A percentile compares a stretch with the other conserved stretches of the same genome.
Conservation (phyloP, 1,140 invertebrate genomes). For the Choristoneura fumiferana region DNA sequence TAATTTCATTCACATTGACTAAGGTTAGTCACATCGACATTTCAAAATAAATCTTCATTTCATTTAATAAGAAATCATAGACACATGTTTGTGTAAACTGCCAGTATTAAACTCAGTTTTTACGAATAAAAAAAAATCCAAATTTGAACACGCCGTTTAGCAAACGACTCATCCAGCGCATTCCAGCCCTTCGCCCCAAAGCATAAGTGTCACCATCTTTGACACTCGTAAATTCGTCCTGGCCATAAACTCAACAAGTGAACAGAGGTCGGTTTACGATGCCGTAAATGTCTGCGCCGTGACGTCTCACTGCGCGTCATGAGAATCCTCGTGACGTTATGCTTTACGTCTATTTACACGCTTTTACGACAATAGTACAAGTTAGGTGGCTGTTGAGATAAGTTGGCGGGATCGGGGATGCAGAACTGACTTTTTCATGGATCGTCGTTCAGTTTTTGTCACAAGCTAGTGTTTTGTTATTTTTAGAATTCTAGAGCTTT, state of each 20-base stretch:
- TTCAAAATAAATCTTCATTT: too few species aligned
- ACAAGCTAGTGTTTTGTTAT: too few species aligned
- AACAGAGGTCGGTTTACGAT: conserved; percentile 65
- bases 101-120: not conserved
- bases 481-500: too few species aligned
- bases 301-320: conserved; percentile 56
- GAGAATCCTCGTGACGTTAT: conserved; percentile 6
- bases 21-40: too few species aligned
- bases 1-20: too few species aligned
- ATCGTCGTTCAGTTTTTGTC: too few species aligned
- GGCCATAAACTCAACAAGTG: conserved; percentile 70
- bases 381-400: not conserved
- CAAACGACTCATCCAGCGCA: not conserved
- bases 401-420: too few species aligned
- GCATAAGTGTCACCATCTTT: conserved; percentile 8
- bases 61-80: too few species aligned
- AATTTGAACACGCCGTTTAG: not conserved
- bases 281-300: conserved; percentile 62
- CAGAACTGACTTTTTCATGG: too few species aligned
- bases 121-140: not conserved
- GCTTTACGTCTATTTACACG: conserved; percentile 14
- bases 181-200: conserved; percentile 4
- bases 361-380: conserved; percentile 17
- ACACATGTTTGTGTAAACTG: too few species aligned
- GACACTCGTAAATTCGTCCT: not conserved